Base-by-base conservation (phyloP, 1,140 invertebrate genomes). In the Daktulosphaira vitifoliae region DNA sequence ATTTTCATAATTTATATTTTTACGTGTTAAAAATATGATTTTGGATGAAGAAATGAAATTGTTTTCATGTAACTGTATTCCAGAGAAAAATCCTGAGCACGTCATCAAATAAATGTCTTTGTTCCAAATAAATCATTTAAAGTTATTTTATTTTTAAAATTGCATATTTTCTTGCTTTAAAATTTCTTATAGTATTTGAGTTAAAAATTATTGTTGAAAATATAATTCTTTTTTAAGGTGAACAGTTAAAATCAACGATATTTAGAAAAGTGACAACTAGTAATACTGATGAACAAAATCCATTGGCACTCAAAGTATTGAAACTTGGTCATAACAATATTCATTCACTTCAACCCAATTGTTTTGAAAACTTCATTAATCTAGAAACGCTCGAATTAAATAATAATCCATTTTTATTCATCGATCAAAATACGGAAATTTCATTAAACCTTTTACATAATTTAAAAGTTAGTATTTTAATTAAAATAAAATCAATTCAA, bases 361-460 rank as follows among this genome's bases (percentile, higher is more conserved):
- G 3, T 48, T 62, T 62, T 48, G 42, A 62, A 33, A n/a, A 62
- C 29, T 48, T 62, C 16, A 48, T n/a, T 5, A 44, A 62, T 0
- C 20, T 62, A 22, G 56, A 62, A 62, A 13, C 3, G 2, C 56
- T 62, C 13, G 56, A 62, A 8, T 22, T 62, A 3, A 62, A 48
- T 18, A 48, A 48, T 18, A 62, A 62, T 20, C 56, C 56, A 29
- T 48, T 62, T 9, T 20, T 11, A 15, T 23, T 62, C 1, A 62
- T 62, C 2, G 56, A 62, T 26, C 56, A 48, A 62, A 62, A 62
- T 13, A 62, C 56, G 15, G 42, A 62, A 48, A 29, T 62, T 2
- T 6, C 56, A 5, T 29, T 62, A 22, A 16, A 16, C 3, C 9
- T 29, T 29, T 48, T 62, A 26, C 29, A 3, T n/a, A 62, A 62